Evolutionary conservation across 2,888 invertebrate genomes (phyloP), one percentile per base, ranked within the genome.

Genomic region (Balanococcus diminutus): DNA sequence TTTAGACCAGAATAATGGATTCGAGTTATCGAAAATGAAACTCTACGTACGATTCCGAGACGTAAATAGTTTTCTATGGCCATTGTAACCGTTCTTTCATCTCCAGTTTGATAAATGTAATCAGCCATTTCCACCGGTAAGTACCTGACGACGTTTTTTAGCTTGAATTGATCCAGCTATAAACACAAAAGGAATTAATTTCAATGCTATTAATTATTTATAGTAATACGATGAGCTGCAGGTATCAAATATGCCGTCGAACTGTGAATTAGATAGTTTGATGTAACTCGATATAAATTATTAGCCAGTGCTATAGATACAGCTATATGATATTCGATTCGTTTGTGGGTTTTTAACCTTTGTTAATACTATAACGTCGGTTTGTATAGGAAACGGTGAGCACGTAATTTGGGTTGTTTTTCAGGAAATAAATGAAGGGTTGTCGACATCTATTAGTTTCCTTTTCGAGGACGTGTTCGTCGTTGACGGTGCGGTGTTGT

Each of bases 21-120:
- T n/a, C n/a, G n/a, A 61, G 36, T 36, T 22, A 61, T 22, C 11
- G 25, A 14, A 82, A 46, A 46, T 6, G 22, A 46, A 46, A 46
- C 86, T 79, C 19, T 84, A 90, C 91, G 91, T 90, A 95, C 95
- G 92, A 95, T 90, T 88, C 94, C 94, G 88, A 94, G 94, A 88
- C 94, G 93, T 22, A 95, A 91, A 88, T 95, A 94, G 88, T 95
- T 95, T 89, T 95, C 94, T 28, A 95, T 93, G 14, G 95, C 94
- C 6, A 93, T 90, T 0, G 95, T 94, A 0, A 95, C 95, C 6
- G 95, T 94, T 84, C 93, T 92, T 89, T 95, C 95, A 89, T 95
- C 95, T 0, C 95, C 95, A 0, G 95, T 95, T 94, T 94, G 95
- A 89, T 94, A 95, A 2, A 95, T 93, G 88, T 95, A 95, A 89